Evolutionary conservation across 53 echinoderm and acorn worm genomes (phyloP), one percentile per base, ranked within the genome.

Genomic region (Crossaster papposus): DNA sequence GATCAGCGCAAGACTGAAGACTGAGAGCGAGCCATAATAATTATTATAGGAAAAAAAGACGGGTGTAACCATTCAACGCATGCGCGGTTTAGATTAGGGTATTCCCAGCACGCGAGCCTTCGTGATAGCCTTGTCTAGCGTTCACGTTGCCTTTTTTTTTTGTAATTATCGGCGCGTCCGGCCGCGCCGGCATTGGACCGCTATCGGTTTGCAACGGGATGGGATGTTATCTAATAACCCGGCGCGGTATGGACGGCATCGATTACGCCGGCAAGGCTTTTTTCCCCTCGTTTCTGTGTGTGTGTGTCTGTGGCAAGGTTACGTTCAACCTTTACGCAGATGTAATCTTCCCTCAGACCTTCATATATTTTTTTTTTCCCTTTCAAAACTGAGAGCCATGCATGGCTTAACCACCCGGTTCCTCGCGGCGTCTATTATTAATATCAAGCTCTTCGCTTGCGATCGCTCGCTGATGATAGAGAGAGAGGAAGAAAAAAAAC

Each of bases 371-470:
- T 17, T 12, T 37, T 12, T 31, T 23, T 54, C 17, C n/a, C n/a
- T n/a, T n/a, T n/a, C n/a, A n/a, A 8, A 55, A 31, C 34, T 81
- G 58, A 81, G n/a, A 81, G 81, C 63, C 29, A n/a, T 18, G 58
- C 22, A 64, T 68, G 70, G 52, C 82, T 24, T 65, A 64, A 64
- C 83, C 18, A 65, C 37, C 52, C 83, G 37, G 70, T 83, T 22
- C 83, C 70, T 52, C 15, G 63, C 50, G 84, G 84, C 53, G 30
- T 87, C 14, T 87, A 87, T 87, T 87, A 87, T 87, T 87, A 87
- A 87, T 87, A 87, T 87, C 87, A 63, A 87, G 76, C 87, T 44
- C 44, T 9, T 44, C 44, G 74, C 79, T 79, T 9, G 5, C 44
- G 74, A 52, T 79, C 58, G 31, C 80, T 80, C 80, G 80, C 80